phyloP scores from a whole-genome alignment of 2,113 vertebrate species.

The Copsychus sechellarum region DNA sequence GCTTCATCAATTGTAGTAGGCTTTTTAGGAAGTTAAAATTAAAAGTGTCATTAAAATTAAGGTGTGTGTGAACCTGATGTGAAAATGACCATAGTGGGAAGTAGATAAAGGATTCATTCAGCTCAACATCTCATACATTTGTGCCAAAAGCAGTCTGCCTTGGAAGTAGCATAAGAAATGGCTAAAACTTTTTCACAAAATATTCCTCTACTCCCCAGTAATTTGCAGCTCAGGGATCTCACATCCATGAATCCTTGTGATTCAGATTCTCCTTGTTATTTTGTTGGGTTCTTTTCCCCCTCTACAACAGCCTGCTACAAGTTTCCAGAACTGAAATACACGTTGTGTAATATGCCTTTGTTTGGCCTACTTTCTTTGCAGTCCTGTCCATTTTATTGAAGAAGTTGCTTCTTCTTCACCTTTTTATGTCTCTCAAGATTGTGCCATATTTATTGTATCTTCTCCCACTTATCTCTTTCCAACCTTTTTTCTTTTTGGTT shows the following conservation, averaged over 20 bases:
- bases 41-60: background rate
- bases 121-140: background rate
- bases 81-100: background rate
- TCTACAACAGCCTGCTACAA: background rate
- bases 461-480: background rate
- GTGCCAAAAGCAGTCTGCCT: background rate
- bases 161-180: background rate
- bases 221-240: background rate
- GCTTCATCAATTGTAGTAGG: background rate
- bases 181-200: background rate
- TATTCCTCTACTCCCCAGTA: background rate
- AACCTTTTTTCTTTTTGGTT: background rate
- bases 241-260: too few relatives aligned
- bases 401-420: background rate
- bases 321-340: background rate
- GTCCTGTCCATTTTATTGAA: background rate
- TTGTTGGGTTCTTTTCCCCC: background rate
- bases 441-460: background rate
- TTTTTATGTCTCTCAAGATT: background rate
- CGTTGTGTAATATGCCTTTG: accelerated
- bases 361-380: background rate
- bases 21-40: background rate
- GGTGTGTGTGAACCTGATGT: background rate
- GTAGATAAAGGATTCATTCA: background rate
- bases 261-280: background rate